Evolutionary conservation across 2,113 vertebrate genomes (phyloP).

Genomic region (Lanius collurio): DNA sequence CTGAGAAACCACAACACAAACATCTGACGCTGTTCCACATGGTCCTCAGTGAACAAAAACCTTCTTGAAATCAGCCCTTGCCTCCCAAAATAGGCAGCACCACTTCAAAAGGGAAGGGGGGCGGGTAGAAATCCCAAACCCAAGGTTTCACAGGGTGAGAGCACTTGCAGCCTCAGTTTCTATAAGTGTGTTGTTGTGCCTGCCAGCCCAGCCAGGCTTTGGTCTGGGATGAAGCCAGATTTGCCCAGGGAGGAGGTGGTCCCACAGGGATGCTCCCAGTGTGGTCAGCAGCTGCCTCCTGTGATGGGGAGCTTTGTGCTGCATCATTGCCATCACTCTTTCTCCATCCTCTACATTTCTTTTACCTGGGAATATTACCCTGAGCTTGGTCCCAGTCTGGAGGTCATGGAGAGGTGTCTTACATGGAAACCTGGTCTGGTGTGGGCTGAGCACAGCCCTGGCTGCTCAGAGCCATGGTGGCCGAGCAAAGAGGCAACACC

Average conservation of each 20-base stretch:
- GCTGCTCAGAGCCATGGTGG: not conserved
- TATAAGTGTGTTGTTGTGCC: not conserved
- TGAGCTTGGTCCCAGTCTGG: not conserved
- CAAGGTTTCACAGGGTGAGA: not conserved
- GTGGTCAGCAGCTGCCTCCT: accelerated
- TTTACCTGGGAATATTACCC: not conserved
- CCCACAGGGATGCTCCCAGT: not conserved
- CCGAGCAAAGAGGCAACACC: not conserved
- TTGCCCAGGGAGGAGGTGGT: not conserved
- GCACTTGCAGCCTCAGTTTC: not conserved
- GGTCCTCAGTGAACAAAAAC: not conserved
- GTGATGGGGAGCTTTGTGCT: not conserved
- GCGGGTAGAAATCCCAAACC: accelerated
- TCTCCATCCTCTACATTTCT: not conserved
- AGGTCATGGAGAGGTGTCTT: not conserved
- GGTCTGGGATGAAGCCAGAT: not conserved
- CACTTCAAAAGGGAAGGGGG: conserved; percentile 36
- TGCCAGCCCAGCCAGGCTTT: not conserved
- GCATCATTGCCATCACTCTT: accelerated
- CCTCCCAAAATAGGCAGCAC: conserved; percentile 38
- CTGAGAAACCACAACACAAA: conserved; percentile 52
- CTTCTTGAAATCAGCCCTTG: conserved; percentile 22
- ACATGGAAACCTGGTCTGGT: not conserved
- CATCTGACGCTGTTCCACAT: conserved; percentile 2
- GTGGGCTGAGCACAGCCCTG: not conserved